These are phyloP conservation scores for Euwallacea similis DNA, from an alignment of 1,140 invertebrate genomes.

Conservation along the genomic window DNA sequence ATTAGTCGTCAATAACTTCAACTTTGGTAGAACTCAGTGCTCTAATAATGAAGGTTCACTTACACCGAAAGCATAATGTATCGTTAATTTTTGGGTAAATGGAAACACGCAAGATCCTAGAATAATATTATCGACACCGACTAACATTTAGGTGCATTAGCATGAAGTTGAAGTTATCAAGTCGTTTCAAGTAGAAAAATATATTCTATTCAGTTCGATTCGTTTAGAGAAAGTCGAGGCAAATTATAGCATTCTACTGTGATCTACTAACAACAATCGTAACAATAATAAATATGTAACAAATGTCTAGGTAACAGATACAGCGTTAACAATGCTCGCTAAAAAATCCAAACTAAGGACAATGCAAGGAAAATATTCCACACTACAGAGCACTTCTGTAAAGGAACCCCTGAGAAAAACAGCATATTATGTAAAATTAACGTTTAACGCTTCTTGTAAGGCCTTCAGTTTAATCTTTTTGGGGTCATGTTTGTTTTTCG, in stretches of 20 bases:
- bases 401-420: conserved; percentile 14
- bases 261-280: conserved; percentile 32
- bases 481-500: conserved; percentile 20
- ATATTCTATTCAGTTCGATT: conserved; percentile 12
- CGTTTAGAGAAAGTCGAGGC: conserved; percentile 24
- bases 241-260: conserved; percentile 23
- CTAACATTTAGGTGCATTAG: conserved; percentile 41
- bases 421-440: conserved; percentile 2
- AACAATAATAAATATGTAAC: conserved; percentile 39
- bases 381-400: conserved; percentile 46
- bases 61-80: conserved; percentile 48
- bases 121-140: conserved; percentile 46
- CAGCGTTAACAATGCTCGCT: conserved; percentile 24
- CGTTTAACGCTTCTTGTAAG: conserved; percentile 34
- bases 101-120: conserved; percentile 33
- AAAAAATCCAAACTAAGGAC: background rate
- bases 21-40: conserved; percentile 35
- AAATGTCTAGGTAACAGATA: conserved; percentile 33
- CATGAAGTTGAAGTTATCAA: conserved; percentile 29
- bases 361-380: conserved; percentile 11
- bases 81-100: conserved; percentile 14
- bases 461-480: conserved; percentile 39
- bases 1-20: conserved; percentile 32
- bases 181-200: conserved; percentile 31
- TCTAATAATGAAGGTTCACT: conserved; percentile 30